A percentile compares a stretch with the other conserved stretches of the same genome.
phyloP scores from a whole-genome alignment of 2,797 vertebrate species.

The Oreonectes daqikongensis region DNA sequence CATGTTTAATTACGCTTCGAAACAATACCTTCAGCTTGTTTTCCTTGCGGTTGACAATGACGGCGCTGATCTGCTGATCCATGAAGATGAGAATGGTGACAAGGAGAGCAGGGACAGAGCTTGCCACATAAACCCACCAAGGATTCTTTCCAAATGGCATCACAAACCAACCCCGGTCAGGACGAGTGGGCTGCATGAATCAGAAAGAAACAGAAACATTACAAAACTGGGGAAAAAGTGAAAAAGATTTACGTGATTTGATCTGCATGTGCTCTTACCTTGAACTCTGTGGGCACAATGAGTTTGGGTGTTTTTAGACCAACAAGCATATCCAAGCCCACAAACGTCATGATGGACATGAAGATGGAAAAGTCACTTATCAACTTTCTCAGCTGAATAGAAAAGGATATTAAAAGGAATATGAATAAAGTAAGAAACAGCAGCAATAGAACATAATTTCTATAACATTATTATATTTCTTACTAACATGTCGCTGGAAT shows the following conservation, averaged over 20 bases:
- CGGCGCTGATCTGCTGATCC: slow-evolving; percentile 97
- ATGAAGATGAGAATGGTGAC: slow-evolving; percentile 99
- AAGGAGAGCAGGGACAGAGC: slow-evolving; percentile 89
- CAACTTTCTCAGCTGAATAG: slow-evolving; percentile 85
- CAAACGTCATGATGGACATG: slow-evolving; percentile 89
- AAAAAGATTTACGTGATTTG: neutral
- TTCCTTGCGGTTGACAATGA: slow-evolving; percentile 97
- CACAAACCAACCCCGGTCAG: slow-evolving; percentile 90
- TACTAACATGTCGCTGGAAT: neutral
- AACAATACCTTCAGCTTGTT: slow-evolving; percentile 86
- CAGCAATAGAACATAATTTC: too few species aligned
- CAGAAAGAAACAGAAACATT: neutral
- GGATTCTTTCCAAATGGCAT: slow-evolving; percentile 96
- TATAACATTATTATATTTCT: too few species aligned
- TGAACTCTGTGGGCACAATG: slow-evolving; percentile 84
- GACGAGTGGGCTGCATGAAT: slow-evolving; percentile 83
- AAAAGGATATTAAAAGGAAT: neutral
- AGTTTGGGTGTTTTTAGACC: slow-evolving; percentile 88
- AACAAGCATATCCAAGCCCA: slow-evolving; percentile 85
- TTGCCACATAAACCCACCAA: slow-evolving; percentile 93
- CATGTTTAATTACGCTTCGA: neutral
- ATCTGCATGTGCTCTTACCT: slow-evolving; percentile 71
- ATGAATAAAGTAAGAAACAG: too few species aligned
- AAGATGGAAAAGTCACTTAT: slow-evolving; percentile 97
- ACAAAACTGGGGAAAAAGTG: neutral